Conservation (phyloP, 2,113 vertebrate species). For the Nerophis ophidion region DNA sequence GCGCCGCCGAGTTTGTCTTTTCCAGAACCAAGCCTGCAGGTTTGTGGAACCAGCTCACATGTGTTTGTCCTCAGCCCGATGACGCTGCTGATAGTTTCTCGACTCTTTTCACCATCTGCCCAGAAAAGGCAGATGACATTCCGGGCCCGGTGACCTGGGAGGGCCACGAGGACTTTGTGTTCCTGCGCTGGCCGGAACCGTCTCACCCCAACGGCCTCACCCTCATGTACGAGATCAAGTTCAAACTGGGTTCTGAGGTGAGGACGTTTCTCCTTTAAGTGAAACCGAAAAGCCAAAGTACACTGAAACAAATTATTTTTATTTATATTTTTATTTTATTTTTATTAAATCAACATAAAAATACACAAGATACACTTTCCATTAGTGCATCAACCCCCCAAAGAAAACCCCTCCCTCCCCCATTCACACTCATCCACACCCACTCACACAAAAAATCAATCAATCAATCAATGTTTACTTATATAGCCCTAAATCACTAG, state of each 20-base stretch:
- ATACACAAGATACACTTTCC: too few relatives aligned
- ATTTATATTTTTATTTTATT: too few relatives aligned
- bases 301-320: too few relatives aligned
- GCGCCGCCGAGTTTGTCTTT: constrained; percentile 90
- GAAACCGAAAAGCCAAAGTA: not conserved
- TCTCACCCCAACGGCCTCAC: constrained; percentile 86
- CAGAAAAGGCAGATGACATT: constrained; percentile 94
- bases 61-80: not conserved
- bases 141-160: constrained; percentile 83
- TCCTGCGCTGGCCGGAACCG: constrained; percentile 86
- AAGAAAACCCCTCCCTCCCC: too few relatives aligned
- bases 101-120: not conserved
- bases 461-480: too few relatives aligned
- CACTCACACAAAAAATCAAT: too few relatives aligned
- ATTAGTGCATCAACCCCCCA: too few relatives aligned
- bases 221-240: constrained; percentile 95
- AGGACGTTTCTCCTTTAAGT: constrained; percentile 7
- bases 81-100: not conserved
- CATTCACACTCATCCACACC: too few relatives aligned
- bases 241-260: constrained; percentile 83
- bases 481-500: too few relatives aligned
- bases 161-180: constrained; percentile 78
- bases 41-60: constrained; percentile 46
- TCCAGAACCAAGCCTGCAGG: constrained; percentile 94
- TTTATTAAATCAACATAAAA: too few relatives aligned